These are phyloP conservation scores for Lepidonotus clava DNA, from an alignment of 2,888 invertebrate genomes.

Conservation along the genomic window DNA sequence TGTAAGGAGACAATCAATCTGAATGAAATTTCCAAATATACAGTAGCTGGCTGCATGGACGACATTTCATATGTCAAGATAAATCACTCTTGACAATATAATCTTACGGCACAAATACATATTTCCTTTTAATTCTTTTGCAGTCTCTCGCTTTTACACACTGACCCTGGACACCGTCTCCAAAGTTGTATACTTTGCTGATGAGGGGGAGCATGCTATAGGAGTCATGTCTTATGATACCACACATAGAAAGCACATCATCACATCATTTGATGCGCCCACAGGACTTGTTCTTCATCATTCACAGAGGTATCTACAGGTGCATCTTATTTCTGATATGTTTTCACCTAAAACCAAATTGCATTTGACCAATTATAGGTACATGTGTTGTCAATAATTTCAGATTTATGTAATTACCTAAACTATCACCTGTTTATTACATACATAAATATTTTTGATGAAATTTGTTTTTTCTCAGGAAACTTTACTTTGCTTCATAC, in stretches of 20 bases:
- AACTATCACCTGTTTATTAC: too few relatives aligned
- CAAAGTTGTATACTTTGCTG: neutral
- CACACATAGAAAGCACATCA: neutral
- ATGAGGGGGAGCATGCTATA: neutral
- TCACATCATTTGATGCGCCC: neutral
- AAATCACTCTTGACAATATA: too few relatives aligned
- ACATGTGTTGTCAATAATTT: too few relatives aligned
- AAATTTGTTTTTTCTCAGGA: neutral
- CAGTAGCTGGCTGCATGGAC: too few relatives aligned
- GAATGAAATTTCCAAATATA: too few relatives aligned
- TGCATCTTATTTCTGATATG: neutral
- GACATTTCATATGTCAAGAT: too few relatives aligned
- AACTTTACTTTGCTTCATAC: neutral
- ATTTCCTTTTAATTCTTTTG: neutral
- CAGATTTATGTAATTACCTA: too few relatives aligned
- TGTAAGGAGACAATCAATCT: too few relatives aligned
- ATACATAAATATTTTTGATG: too few relatives aligned
- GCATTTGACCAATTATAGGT: too few relatives aligned
- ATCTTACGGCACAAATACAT: too few relatives aligned
- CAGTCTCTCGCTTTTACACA: neutral
- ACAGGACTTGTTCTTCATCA: neutral
- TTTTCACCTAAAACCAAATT: neutral
- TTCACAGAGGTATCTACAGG: neutral
- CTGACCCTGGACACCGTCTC: neutral
- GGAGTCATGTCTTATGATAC: neutral